phyloP scores from a whole-genome alignment of 2,797 vertebrate genomes.

The Pseudochirops corinnae region DNA sequence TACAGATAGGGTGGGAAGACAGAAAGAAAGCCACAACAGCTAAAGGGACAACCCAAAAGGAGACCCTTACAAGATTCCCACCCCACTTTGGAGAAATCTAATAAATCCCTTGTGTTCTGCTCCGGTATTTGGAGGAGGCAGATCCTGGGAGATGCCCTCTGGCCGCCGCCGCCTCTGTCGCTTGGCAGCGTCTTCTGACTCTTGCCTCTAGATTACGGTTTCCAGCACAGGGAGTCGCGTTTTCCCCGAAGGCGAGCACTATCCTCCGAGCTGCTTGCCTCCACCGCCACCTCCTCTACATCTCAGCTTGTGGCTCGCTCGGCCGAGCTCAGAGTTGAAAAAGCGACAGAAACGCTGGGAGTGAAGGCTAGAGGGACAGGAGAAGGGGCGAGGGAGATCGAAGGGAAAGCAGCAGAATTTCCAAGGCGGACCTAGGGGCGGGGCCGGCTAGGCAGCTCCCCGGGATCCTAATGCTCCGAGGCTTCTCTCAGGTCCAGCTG shows the following conservation, averaged over 20 bases:
- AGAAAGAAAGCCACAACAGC: not conserved
- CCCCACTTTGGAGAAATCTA: not conserved
- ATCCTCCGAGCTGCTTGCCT: not conserved
- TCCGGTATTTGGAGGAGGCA: not conserved
- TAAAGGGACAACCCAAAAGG: not conserved
- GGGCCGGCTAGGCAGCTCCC: not conserved
- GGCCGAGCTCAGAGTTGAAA: not conserved
- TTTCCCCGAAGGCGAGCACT: not conserved
- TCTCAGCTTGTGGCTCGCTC: not conserved
- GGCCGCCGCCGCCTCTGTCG: not conserved
- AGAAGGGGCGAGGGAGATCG: not conserved
- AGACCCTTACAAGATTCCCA: not conserved
- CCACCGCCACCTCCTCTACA: conserved; percentile 11
- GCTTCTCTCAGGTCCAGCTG: fast-evolving
- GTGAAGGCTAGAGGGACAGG: not conserved
- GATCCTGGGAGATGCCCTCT: not conserved
- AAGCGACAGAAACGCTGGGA: conserved; percentile 11
- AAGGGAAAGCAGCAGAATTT: not conserved
- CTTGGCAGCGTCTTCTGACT: not conserved
- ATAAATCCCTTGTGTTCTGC: not conserved
- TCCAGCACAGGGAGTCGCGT: not conserved
- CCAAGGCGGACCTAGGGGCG: not conserved
- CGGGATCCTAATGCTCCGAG: fast-evolving
- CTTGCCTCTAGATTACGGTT: not conserved
- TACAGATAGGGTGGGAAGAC: not conserved